phyloP scores from a whole-genome alignment of 2,888 invertebrate genomes.

The Hypercompe scribonia region DNA sequence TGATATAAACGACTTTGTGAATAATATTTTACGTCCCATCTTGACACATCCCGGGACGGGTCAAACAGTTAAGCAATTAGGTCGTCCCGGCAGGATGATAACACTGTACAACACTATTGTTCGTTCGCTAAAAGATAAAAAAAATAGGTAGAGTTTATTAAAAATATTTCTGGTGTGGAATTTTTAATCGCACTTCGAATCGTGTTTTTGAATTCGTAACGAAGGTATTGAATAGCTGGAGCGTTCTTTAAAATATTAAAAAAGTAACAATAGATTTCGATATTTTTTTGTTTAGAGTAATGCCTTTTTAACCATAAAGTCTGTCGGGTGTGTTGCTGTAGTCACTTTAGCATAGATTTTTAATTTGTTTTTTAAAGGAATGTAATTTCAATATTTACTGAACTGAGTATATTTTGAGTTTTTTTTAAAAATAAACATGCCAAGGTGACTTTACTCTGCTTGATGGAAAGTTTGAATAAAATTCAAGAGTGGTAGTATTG shows the following conservation, averaged over 20 bases:
- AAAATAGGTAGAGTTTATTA: conserved; percentile 21
- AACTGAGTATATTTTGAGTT: background rate
- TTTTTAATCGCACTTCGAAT: conserved; percentile 21
- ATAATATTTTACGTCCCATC: conserved; percentile 21
- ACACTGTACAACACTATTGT: conserved; percentile 15
- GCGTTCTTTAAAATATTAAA: conserved; percentile 9
- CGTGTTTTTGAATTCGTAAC: conserved; percentile 11
- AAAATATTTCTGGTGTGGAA: conserved; percentile 22
- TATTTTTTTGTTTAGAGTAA: background rate
- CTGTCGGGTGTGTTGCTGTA: background rate
- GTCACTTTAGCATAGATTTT: background rate
- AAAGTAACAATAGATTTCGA: background rate
- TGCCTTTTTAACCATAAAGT: background rate
- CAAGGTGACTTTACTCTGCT: too few relatives aligned
- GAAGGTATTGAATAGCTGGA: conserved; percentile 10
- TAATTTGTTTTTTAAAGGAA: background rate
- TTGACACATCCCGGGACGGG: conserved; percentile 18
- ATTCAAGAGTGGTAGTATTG: too few relatives aligned
- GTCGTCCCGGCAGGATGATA: conserved; percentile 17
- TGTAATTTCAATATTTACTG: background rate
- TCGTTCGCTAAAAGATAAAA: conserved; percentile 16
- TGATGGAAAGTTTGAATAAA: too few relatives aligned
- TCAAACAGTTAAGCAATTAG: conserved; percentile 18
- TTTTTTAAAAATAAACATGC: too few relatives aligned
- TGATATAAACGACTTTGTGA: conserved; percentile 16